Evolutionary conservation across 2,888 invertebrate genomes (phyloP).

Genomic region (Clistopyga incitator): DNA sequence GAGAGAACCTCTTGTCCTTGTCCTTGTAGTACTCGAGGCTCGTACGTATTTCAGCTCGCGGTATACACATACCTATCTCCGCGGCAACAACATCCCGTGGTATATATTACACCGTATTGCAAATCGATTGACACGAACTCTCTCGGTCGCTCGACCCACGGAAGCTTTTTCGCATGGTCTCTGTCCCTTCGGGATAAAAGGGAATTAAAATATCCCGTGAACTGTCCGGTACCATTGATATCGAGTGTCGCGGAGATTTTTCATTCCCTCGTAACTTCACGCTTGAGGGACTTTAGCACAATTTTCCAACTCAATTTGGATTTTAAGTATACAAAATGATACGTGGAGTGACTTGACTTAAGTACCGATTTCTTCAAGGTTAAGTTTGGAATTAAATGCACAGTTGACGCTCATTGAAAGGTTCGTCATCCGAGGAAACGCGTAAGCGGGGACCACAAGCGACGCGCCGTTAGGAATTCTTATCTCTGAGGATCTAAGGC

Average conservation of each 20-base stretch:
- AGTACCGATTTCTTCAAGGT: too few relatives aligned
- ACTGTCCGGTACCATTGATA: background rate
- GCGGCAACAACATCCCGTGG: constrained; percentile 8
- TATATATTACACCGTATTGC: constrained; percentile 53
- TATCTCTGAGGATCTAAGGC: constrained; percentile 59
- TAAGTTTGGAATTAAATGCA: background rate
- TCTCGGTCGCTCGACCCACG: constrained; percentile 43
- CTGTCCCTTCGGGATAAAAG: constrained; percentile 29
- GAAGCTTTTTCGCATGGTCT: constrained; percentile 30
- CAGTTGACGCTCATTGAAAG: background rate
- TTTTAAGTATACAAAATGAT: too few relatives aligned
- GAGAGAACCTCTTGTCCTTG: constrained; percentile 65
- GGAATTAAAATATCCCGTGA: constrained; percentile 39
- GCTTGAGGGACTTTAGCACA: too few relatives aligned
- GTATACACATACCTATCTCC: constrained; percentile 21
- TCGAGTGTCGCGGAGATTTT: background rate
- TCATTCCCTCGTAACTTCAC: background rate
- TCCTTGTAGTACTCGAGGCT: constrained; percentile 62
- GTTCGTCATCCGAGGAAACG: constrained; percentile 2
- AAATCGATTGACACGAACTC: constrained; percentile 63
- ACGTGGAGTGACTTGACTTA: too few relatives aligned
- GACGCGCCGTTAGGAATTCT: constrained; percentile 24
- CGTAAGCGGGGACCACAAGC: background rate
- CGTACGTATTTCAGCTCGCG: constrained; percentile 56
- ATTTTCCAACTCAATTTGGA: too few relatives aligned